These are phyloP conservation scores for Agrilus planipennis DNA, from an alignment of 1,140 invertebrate genomes.

Conservation along the genomic window DNA sequence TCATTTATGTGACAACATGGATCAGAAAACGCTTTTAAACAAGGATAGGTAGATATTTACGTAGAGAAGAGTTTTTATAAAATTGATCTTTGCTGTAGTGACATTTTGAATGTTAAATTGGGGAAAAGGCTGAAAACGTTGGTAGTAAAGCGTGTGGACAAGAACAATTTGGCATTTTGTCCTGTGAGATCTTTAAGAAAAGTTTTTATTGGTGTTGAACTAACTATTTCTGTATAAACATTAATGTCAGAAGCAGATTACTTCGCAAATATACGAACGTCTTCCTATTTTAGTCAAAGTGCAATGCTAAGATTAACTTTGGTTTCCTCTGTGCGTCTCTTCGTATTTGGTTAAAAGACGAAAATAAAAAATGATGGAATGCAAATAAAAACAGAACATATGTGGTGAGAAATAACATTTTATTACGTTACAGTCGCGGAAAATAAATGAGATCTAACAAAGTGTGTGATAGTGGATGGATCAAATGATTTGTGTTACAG, in stretches of 20 bases:
- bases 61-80: no score
- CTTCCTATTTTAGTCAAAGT: conserved; percentile 15
- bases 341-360: conserved; percentile 33
- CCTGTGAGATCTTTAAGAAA: conserved; percentile 34
- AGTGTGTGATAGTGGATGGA: conserved; percentile 13
- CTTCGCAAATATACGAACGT: conserved; percentile 15
- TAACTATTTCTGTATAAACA: conserved; percentile 22
- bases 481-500: conserved; percentile 14
- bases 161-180: conserved; percentile 37
- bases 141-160: conserved; percentile 34
- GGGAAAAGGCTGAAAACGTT: no score
- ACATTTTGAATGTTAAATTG: no score
- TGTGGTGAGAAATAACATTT: conserved; percentile 31
- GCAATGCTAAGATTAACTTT: conserved; percentile 18
- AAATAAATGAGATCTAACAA: conserved; percentile 11
- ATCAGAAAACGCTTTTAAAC: no score
- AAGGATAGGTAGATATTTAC: no score
- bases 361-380: conserved; percentile 35
- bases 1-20: no score
- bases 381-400: conserved; percentile 36
- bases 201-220: conserved; percentile 30
- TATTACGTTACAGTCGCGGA: conserved; percentile 22
- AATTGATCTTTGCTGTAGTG: no score
- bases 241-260: conserved; percentile 20
- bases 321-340: conserved; percentile 24